A percentile compares a stretch with the other conserved stretches of the same genome.
These are phyloP conservation scores for Lerista edwardsae DNA, from an alignment of 2,797 vertebrate genomes.

Conservation along the genomic window DNA sequence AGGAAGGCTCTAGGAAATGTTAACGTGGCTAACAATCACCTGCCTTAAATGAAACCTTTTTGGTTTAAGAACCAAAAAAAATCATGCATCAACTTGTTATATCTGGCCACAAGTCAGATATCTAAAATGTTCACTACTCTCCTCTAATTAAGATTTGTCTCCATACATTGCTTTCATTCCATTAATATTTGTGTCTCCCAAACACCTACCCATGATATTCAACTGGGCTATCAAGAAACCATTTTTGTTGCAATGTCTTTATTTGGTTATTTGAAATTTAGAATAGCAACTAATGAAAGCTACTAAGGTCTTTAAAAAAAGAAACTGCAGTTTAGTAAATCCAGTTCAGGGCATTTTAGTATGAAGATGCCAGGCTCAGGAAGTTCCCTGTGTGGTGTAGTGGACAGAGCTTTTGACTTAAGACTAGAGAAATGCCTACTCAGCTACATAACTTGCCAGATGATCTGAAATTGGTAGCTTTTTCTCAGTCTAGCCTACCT, in stretches of 20 bases:
- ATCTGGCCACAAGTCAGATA: neutral
- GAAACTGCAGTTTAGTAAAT: no score
- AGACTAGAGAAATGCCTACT: neutral
- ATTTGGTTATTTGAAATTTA: neutral
- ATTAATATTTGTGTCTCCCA: neutral
- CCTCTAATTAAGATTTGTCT: constrained; percentile 17
- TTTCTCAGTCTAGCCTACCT: neutral
- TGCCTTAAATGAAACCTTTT: constrained; percentile 46
- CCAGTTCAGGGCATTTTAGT: neutral
- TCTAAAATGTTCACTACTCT: neutral
- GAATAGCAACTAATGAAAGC: neutral
- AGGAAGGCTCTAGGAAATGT: constrained; percentile 50
- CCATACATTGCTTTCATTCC: constrained; percentile 22
- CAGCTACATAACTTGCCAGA: neutral
- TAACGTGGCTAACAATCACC: constrained; percentile 45
- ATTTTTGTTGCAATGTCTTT: neutral
- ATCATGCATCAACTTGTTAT: constrained; percentile 24
- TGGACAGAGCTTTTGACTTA: neutral
- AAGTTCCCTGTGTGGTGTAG: neutral
- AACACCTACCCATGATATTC: neutral
- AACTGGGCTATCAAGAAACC: neutral
- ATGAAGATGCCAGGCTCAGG: neutral
- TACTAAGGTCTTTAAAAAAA: neutral
- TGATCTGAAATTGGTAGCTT: neutral
- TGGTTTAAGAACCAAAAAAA: no score